Conservation (phyloP, 2,888 invertebrate species). For the Scaeva pyrastri region DNA sequence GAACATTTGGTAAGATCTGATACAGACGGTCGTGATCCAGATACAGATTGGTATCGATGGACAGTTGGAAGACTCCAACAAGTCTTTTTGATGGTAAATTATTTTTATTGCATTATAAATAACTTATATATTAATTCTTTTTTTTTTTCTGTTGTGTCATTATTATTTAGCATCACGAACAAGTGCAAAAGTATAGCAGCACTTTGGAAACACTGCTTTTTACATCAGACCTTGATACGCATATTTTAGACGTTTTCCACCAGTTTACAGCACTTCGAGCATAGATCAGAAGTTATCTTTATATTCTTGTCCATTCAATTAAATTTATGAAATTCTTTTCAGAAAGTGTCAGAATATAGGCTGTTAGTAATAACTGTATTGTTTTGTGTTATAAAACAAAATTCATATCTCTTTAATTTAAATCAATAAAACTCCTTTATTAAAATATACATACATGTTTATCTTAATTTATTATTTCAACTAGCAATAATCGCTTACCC, state of each 20-base stretch:
- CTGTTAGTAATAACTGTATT: too few species aligned
- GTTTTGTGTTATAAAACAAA: too few species aligned
- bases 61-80: slow-evolving; percentile 97
- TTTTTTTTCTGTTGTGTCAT: slow-evolving; percentile 74
- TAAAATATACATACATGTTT: too few species aligned
- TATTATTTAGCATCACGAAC: slow-evolving; percentile 93
- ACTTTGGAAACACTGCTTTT: slow-evolving; percentile 97
- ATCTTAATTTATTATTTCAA: too few species aligned
- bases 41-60: slow-evolving; percentile 98
- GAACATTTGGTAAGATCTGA: slow-evolving; percentile 97
- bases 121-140: neutral
- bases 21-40: slow-evolving; percentile 95
- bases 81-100: slow-evolving; percentile 94
- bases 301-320: slow-evolving; percentile 23
- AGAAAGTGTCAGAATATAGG: neutral
- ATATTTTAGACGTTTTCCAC: slow-evolving; percentile 98
- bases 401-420: too few species aligned
- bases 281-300: slow-evolving; percentile 73
- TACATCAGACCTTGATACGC: slow-evolving; percentile 97
- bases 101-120: slow-evolving; percentile 12
- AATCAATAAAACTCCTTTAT: too few species aligned
- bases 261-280: slow-evolving; percentile 94
- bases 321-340: slow-evolving; percentile 1
- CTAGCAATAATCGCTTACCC: too few species aligned
- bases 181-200: slow-evolving; percentile 98